A percentile compares a stretch with the other conserved stretches of the same genome.
phyloP scores from a whole-genome alignment of 2,113 vertebrate species.

The Columbina picui region DNA sequence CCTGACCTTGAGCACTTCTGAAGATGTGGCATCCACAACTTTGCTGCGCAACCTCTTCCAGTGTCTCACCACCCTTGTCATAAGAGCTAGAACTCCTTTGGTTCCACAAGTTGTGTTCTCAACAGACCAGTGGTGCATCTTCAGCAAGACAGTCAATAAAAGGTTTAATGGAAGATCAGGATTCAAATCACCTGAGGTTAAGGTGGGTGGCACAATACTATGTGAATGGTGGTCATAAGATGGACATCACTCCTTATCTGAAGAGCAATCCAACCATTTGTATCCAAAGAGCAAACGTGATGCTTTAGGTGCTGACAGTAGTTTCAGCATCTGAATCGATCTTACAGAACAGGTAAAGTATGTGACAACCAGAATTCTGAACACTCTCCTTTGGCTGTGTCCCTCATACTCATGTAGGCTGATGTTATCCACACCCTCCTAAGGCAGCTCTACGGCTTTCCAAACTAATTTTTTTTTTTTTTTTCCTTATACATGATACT shows the following conservation, averaged over 20 bases:
- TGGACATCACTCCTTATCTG: not conserved
- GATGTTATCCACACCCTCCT: not conserved
- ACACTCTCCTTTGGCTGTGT: not conserved
- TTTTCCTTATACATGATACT: not conserved
- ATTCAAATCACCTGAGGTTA: not conserved
- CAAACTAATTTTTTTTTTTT: not conserved
- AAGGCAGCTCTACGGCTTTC: not conserved
- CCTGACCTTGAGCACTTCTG: not conserved
- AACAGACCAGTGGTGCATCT: not conserved
- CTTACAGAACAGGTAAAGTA: not conserved
- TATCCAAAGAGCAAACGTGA: not conserved
- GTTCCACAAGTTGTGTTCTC: not conserved
- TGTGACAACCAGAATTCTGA: not conserved
- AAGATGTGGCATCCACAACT: not conserved
- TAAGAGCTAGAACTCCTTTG: not conserved
- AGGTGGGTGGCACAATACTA: not conserved
- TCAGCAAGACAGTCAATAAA: not conserved
- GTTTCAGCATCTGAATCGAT: not conserved
- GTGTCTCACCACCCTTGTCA: not conserved
- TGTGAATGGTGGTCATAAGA: not conserved
- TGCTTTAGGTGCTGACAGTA: not conserved
- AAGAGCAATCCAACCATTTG: not conserved
- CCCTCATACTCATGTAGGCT: not conserved
- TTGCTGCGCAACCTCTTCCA: not conserved
- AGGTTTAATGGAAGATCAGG: not conserved